Evolutionary conservation across 2,797 vertebrate genomes (phyloP).

Genomic region (Gouania willdenowi): DNA sequence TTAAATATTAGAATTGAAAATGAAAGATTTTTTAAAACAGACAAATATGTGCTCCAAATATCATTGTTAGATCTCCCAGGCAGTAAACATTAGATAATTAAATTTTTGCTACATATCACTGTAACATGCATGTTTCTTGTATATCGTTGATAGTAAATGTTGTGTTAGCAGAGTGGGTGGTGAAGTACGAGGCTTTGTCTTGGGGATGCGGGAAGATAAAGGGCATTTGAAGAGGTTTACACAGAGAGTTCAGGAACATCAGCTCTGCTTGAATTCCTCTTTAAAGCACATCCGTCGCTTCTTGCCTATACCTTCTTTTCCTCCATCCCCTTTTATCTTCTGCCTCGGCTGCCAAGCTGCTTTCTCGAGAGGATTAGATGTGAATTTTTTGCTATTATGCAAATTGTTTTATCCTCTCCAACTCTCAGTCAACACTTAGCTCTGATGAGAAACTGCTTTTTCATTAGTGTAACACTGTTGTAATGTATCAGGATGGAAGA

Average conservation of each 20-base stretch:
- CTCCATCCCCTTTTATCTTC: background rate
- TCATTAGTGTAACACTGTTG: constrained; percentile 15
- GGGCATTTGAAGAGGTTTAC: constrained; percentile 47
- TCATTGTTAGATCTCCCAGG: no score
- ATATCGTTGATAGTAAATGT: no score
- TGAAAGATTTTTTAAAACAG: no score
- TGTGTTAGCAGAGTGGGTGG: no score
- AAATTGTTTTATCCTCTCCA: constrained; percentile 58
- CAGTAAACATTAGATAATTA: no score
- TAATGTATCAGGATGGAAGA: constrained; percentile 5
- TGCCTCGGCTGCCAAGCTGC: constrained; percentile 18
- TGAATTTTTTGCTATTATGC: constrained; percentile 65
- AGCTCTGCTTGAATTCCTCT: constrained; percentile 30
- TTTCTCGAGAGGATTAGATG: constrained; percentile 53
- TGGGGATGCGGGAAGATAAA: constrained; percentile 25
- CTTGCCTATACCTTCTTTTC: background rate
- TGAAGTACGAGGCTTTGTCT: constrained; percentile 29
- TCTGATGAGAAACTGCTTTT: constrained; percentile 31
- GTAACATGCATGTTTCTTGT: no score
- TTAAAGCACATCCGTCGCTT: constrained; percentile 36
- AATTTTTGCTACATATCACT: no score
- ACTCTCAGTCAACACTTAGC: constrained; percentile 16
- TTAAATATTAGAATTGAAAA: no score
- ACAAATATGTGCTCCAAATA: no score
- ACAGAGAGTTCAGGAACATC: constrained; percentile 31